Base-by-base conservation (phyloP, 2,113 vertebrate genomes). In the Callipepla californica region DNA sequence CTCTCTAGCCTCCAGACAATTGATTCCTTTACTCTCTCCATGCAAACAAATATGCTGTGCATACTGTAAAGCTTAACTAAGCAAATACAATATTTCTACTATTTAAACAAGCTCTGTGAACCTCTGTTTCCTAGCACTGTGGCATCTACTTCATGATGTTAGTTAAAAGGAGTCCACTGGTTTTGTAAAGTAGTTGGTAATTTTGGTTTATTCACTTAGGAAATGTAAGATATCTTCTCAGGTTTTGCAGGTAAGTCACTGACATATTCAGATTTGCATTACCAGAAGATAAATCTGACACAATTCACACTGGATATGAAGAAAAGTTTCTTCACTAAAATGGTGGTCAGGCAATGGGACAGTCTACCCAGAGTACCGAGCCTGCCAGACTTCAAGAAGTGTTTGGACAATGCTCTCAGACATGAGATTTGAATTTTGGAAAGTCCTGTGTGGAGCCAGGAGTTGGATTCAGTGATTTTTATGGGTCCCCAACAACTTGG, bases 31-130 rank as follows among this genome's bases (percentile, higher is more conserved):
- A 11, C 16, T 86, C 30, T 67, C 7, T 50, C 12, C 26, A 23
- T 22, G 61, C 38, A 73, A 67, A 77, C 19, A 89, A 76, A 14
- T 21, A 48, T 15, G 12, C 5, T 36, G 8, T 0, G 0, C 10
- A 30, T 42, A 66, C 4, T 62, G 8, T 34, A 26, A 88, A 51
- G 28, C 47, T 77, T 82, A 73, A 34, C 11, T 62, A 36, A 75
- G 44, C 44, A 40, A 80, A 67, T 0, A 5, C 5, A 73, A 32
- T 13, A 11, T 13, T 55, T 16, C 8, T 48, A 30, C 82, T n/a
- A 48, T 44, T 45, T 80, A 45, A 28, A 48, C 9, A 38, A 59
- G 34, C 2, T 55, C 16, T 32, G 1, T 51, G 17, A 92, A 26
- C 8, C 11, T 16, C 36, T 53, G 30, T 44, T 20, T 66, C 66